phyloP scores from a whole-genome alignment of 2,888 invertebrate genomes.

The Eristalis tenax region DNA sequence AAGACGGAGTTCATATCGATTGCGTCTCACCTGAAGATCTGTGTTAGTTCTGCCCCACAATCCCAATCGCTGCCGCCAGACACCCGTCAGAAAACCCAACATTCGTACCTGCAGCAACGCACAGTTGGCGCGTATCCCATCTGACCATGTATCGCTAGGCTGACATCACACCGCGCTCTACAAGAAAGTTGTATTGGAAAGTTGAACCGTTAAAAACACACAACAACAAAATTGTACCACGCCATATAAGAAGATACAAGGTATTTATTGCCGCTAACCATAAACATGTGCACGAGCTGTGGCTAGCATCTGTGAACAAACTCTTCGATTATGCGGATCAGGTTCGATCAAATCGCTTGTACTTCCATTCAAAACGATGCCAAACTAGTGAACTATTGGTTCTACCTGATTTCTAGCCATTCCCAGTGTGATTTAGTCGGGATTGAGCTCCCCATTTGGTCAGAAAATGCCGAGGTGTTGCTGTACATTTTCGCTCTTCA shows the following conservation, averaged over 20 bases:
- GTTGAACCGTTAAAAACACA: conserved; percentile 34
- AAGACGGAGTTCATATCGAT: too few species aligned
- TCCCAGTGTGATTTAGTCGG: background rate
- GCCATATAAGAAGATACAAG: conserved; percentile 19
- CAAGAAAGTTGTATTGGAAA: conserved; percentile 46
- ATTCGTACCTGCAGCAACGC: background rate
- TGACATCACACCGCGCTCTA: background rate
- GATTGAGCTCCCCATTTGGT: background rate
- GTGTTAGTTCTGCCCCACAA: background rate
- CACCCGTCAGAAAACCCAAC: background rate
- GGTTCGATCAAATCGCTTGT: conserved; percentile 10
- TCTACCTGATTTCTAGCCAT: conserved; percentile 5
- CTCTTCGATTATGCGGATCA: conserved; percentile 11
- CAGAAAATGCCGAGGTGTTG: background rate
- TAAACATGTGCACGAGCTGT: background rate
- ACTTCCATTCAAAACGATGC: conserved; percentile 8
- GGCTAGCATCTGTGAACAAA: conserved; percentile 30
- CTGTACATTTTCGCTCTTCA: conserved; percentile 1
- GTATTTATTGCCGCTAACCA: background rate
- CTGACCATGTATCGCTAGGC: background rate
- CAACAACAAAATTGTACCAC: background rate
- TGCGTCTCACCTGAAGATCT: too few species aligned
- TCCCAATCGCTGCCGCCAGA: background rate
- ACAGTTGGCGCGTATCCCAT: conserved; percentile 10
- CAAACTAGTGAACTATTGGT: conserved; percentile 13